phyloP scores from a whole-genome alignment of 1,140 invertebrate species.

The Eriocheir sinensis region DNA sequence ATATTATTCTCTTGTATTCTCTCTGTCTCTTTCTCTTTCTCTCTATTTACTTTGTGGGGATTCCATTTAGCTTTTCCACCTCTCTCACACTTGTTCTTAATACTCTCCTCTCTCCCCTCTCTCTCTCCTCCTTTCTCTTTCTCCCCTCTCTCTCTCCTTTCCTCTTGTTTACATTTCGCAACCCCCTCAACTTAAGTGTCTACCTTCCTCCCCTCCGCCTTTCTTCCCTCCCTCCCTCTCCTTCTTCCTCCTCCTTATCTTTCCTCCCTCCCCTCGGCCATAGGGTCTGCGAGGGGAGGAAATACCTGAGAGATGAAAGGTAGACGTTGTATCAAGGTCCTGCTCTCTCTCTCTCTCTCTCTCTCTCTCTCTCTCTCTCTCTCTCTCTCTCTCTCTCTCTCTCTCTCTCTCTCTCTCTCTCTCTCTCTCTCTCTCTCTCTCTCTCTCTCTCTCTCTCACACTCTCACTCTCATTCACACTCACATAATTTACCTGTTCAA shows the following conservation, averaged over 20 bases:
- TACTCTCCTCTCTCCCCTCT: not conserved
- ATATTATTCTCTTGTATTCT: not conserved
- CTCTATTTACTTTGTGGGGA: not conserved
- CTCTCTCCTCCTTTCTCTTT: slow-evolving; percentile 9
- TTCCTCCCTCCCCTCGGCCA: not conserved
- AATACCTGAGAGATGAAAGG: not conserved
- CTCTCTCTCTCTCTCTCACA: not conserved
- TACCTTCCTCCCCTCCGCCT: too few relatives aligned
- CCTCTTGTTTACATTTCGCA: not conserved
- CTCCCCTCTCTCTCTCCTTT: not conserved
- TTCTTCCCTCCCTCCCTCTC: too few relatives aligned
- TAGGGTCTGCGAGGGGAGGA: not conserved
- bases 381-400: not conserved
- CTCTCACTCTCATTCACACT: not conserved
- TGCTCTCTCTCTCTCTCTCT: slow-evolving; percentile 9
- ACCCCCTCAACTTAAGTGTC: not conserved
- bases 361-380: not conserved
- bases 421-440: slow-evolving; percentile 18
- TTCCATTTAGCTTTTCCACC: not conserved
- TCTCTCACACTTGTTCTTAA: not conserved
- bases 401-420: not conserved
- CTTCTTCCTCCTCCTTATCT: not conserved
- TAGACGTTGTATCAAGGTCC: not conserved
- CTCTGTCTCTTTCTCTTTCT: not conserved
- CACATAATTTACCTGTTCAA: not conserved